Evolutionary conservation across 2,888 invertebrate genomes (phyloP), one percentile per base, ranked within the genome.

Genomic region (Abrostola tripartita): DNA sequence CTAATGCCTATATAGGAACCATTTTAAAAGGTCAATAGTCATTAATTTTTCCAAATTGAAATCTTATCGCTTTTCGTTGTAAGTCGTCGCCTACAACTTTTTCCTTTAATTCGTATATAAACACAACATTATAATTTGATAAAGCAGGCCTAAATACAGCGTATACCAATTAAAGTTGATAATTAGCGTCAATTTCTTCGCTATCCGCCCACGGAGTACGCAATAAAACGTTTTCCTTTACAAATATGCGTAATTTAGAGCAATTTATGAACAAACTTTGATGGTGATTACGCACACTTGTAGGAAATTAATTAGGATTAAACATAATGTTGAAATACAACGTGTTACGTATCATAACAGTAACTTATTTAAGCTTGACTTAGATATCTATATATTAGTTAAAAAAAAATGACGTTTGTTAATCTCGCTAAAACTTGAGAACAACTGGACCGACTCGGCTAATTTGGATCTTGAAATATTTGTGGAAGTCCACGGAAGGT

Each of bases 21-120:
- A 50, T 36, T 35, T 49, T 58, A 9, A 63, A 72, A 63, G 75
- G 72, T 78, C 55, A 78, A 12, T 37, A 53, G 41, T 58, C 35
- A 64, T 74, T 77, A 63, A 40, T 14, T 49, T 58, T 50, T 6
- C 51, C 63, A 44, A 62, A 65, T 36, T 40, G 7, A 68, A 55
- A 37, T 62, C 42, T 42, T 14, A 44, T 24, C n/a, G 49, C 37
- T 51, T 71, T 37, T 65, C 50, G 62, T 11, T 59, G 38, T 52
- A 68, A 41, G 6, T 12, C 24, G 6, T 52, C 38, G 14, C 65
- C 77, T 51, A 73, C 74, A 37, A 11, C 35, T 24, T 59, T 56
- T 50, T 65, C 14, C 9, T 14, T 7, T 49, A 6, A 47, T 53
- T n/a, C 41, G n/a, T 38, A 37, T 40, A 50, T 4, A 54, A 74